Base-by-base conservation (phyloP, 2,888 invertebrate genomes). In the Diploptera punctata region DNA sequence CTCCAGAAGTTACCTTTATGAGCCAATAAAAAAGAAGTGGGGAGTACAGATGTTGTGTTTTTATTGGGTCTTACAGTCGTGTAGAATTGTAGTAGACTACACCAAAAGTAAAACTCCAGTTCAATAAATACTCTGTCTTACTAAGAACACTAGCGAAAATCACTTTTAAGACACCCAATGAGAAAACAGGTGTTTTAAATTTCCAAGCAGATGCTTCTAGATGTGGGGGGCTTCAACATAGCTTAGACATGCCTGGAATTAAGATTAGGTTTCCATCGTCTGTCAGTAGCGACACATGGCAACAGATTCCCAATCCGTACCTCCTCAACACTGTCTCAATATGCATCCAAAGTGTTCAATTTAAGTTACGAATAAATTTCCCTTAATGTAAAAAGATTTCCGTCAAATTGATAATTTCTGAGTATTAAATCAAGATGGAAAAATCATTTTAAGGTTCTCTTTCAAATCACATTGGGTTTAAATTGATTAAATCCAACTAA, bases 321-420 rank as follows among this genome's bases (percentile, higher is more conserved):
- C 26, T 54, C 9, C 54, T 54, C 29, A 65, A 65, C 43, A 24
- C 29, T 19, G 7, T 26, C 47, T 9, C 47, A 44, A 65, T 47
- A 65, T 44, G 65, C 65, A 65, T 65, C 47, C 47, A 65, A 65
- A 65, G 44, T 65, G 65, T 47, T 65, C 16, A 5, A 65, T 65
- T 65, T 65, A n/a, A n/a, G n/a, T n/a, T n/a, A n/a, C n/a, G n/a
- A n/a, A n/a, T n/a, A n/a, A n/a, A n/a, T n/a, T n/a, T n/a, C n/a
- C n/a, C n/a, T n/a, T n/a, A n/a, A n/a, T n/a, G n/a, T n/a, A n/a
- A n/a, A n/a, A n/a, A n/a, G n/a, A n/a, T n/a, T n/a, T n/a, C n/a
- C n/a, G n/a, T n/a, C n/a, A n/a, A n/a, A n/a, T n/a, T n/a, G n/a
- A n/a, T n/a, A n/a, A n/a, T n/a, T n/a, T n/a, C n/a, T n/a, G n/a